Base-by-base conservation (phyloP, 1,140 invertebrate species). In the Leucophenga varia region DNA sequence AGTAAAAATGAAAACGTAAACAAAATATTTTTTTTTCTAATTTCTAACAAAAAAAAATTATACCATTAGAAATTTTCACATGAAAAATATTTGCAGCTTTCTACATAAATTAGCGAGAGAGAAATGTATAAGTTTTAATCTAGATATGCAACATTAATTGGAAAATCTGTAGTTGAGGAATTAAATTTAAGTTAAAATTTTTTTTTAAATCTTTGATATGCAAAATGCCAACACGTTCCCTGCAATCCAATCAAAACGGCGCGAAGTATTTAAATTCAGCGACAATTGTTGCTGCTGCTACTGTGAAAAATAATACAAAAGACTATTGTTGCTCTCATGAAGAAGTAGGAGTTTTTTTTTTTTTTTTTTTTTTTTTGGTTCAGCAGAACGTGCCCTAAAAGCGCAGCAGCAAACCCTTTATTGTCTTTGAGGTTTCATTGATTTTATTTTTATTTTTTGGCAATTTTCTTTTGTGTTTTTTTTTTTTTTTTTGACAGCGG, bases 251-350 rank as follows among this genome's bases (percentile, higher is more conserved):
- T n/a, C n/a, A n/a, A n/a, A n/a, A n/a, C 18, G 4, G 13, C 52
- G 18, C 21, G 35, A 13, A 41, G n/a, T 14, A 38, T 49, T 43
- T 30, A 63, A 65, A 67, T 50, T 34, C 18, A 48, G 44, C 59
- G 54, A 28, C 40, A 59, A 65, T 65, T 67, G n/a, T n/a, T n/a
- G n/a, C n/a, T n/a, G n/a, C n/a, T n/a, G n/a, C n/a, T n/a, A n/a
- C n/a, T n/a, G n/a, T n/a, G n/a, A n/a, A n/a, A n/a, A n/a, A n/a
- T n/a, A n/a, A n/a, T n/a, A n/a, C n/a, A n/a, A n/a, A n/a, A n/a
- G n/a, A n/a, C n/a, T n/a, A n/a, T n/a, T n/a, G n/a, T n/a, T n/a
- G n/a, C n/a, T n/a, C n/a, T n/a, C n/a, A n/a, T n/a, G n/a, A n/a
- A n/a, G n/a, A n/a, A n/a, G n/a, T n/a, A n/a, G n/a, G n/a, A n/a